Base-by-base conservation (phyloP, 2,797 vertebrate genomes). In the Psittacula derbiana region DNA sequence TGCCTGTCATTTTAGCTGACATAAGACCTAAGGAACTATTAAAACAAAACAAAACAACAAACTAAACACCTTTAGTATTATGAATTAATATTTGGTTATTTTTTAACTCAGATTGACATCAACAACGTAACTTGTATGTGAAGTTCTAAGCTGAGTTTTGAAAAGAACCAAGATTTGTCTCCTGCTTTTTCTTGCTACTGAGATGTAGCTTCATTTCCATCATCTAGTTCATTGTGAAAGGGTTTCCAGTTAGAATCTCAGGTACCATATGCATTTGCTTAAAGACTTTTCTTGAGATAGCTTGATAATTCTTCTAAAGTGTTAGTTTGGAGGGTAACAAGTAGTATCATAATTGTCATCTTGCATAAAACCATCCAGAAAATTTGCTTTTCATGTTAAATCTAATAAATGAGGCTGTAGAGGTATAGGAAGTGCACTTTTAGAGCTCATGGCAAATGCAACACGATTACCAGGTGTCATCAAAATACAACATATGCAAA, bases 391-490 rank as follows among this genome's bases (percentile, higher is more conserved):
- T 82, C 58, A 43, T 60, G 94, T 75, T 57, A 82, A 60, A 71
- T 30, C 43, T 84, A 86, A 86, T 83, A 88, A 89, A 71, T 16
- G 10, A 53, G 28, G 25, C 14, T 89, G 46, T 62, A 85, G 76
- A 94, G 6, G 17, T 49, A 64, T 5, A 76, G 3, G 11, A 80
- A 73, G 4, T 36, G 11, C 43, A 67, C 10, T 90, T 95, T 80
- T 70, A 82, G 38, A 69, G 14, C 25, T 80, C 25, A 73, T 24
- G 86, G 49, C 43, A 97, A 96, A 94, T 70, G 16, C 41, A 72
- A 73, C 11, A 89, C 88, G 62, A 76, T 86, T 94, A 60, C 44
- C 89, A 93, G 60, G 4, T 88, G 43, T 92, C 76, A 94, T 92
- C 21, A 95, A 71, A 90, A 92, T 96, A 83, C 31, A 52, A 53